Conservation (phyloP, 2,113 vertebrate species). For the Microtus ochrogaster region DNA sequence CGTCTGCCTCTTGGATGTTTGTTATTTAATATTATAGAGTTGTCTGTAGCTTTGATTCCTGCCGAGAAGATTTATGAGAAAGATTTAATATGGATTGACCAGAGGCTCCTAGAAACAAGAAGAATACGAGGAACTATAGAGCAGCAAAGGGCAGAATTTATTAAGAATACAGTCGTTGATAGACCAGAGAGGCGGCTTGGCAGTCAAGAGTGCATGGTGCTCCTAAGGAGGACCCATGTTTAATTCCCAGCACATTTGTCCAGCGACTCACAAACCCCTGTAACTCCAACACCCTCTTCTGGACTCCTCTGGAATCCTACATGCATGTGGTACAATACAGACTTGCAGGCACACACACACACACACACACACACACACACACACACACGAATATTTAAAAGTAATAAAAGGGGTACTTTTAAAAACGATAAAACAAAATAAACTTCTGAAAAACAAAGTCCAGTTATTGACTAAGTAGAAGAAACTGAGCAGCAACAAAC, state of each 20-base stretch:
- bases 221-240: neutral
- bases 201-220: neutral
- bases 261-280: neutral
- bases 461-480: neutral
- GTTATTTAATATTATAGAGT: neutral
- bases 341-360: neutral
- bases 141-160: neutral
- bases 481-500: neutral
- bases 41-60: conserved; percentile 49
- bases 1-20: neutral
- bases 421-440: neutral
- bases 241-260: neutral
- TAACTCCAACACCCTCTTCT: neutral
- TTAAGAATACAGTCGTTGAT: neutral
- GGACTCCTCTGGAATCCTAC: neutral
- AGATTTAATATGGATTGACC: conserved; percentile 2
- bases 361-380: neutral
- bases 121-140: neutral
- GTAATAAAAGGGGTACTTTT: neutral
- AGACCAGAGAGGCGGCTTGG: too few species aligned
- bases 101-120: conserved; percentile 14
- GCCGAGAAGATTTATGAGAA: neutral
- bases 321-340: neutral
- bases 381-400: neutral
- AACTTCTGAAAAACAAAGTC: neutral